These are phyloP conservation scores for Rhynchonycteris naso DNA, from an alignment of 2,797 vertebrate species.

Conservation along the genomic window DNA sequence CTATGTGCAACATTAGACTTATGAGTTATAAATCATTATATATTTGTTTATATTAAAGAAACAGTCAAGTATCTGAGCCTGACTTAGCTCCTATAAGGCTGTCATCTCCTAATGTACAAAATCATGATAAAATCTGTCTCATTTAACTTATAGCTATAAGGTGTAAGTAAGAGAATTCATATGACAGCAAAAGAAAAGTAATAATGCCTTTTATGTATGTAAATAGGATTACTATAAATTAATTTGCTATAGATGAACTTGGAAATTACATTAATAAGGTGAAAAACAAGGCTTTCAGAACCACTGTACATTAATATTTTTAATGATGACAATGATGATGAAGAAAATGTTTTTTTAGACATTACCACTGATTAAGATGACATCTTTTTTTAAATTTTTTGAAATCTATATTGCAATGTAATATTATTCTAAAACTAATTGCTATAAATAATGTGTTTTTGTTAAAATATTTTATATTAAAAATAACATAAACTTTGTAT, in stretches of 20 bases:
- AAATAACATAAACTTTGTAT: too few relatives aligned
- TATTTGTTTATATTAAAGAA: constrained; percentile 38
- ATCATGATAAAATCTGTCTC: background rate
- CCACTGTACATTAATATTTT: background rate
- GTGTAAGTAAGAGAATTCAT: constrained; percentile 10
- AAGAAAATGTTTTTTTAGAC: background rate
- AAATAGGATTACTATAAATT: constrained; percentile 26
- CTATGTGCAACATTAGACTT: background rate
- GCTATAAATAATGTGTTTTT: background rate
- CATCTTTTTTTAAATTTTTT: background rate
- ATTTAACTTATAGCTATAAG: background rate
- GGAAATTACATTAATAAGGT: background rate
- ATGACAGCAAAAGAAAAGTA: background rate
- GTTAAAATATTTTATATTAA: too few relatives aligned
- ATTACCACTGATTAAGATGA: background rate
- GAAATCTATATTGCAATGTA: background rate
- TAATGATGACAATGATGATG: background rate
- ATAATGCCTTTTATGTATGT: background rate
- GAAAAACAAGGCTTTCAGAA: background rate
- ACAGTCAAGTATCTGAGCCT: background rate
- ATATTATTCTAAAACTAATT: background rate
- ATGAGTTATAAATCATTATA: background rate
- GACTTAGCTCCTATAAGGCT: background rate
- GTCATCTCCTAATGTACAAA: background rate
- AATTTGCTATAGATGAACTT: background rate